These are phyloP conservation scores for Telmatherina bonti DNA, from an alignment of 2,797 vertebrate genomes.

Conservation along the genomic window DNA sequence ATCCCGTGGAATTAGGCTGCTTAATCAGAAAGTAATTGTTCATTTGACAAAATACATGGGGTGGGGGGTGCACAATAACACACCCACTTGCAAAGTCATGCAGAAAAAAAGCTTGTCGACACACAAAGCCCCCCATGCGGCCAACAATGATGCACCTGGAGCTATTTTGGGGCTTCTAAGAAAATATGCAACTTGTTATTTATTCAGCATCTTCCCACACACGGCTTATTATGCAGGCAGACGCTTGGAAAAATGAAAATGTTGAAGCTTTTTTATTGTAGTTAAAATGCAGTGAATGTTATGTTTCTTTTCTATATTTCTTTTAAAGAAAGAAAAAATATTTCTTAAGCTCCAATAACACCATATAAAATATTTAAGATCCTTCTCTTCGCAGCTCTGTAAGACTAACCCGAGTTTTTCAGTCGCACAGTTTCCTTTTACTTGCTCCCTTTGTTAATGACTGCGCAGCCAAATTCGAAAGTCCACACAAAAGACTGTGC, in stretches of 20 bases:
- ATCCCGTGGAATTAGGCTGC: slow-evolving; percentile 78
- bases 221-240: too few species aligned
- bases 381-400: slow-evolving; percentile 16
- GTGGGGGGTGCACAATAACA: slow-evolving; percentile 67
- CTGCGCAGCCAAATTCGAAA: slow-evolving; percentile 37
- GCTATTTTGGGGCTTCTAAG: slow-evolving; percentile 69
- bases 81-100: slow-evolving; percentile 78
- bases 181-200: slow-evolving; percentile 47
- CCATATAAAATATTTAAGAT: slow-evolving; percentile 25
- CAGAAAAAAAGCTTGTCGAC: slow-evolving; percentile 72
- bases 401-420: slow-evolving; percentile 30
- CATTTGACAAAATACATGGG: slow-evolving; percentile 71
- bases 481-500: slow-evolving; percentile 51
- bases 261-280: neutral
- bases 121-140: slow-evolving; percentile 66
- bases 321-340: neutral
- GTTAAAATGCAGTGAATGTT: neutral
- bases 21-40: slow-evolving; percentile 80
- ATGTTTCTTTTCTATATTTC: too few species aligned
- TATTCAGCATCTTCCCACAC: neutral
- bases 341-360: slow-evolving; percentile 10
- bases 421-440: slow-evolving; percentile 31
- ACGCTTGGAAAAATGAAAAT: neutral
- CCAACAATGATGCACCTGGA: slow-evolving; percentile 58
- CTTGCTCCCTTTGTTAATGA: slow-evolving; percentile 35